Base-by-base conservation (phyloP, 2,113 vertebrate species). In the Fulica atra region DNA sequence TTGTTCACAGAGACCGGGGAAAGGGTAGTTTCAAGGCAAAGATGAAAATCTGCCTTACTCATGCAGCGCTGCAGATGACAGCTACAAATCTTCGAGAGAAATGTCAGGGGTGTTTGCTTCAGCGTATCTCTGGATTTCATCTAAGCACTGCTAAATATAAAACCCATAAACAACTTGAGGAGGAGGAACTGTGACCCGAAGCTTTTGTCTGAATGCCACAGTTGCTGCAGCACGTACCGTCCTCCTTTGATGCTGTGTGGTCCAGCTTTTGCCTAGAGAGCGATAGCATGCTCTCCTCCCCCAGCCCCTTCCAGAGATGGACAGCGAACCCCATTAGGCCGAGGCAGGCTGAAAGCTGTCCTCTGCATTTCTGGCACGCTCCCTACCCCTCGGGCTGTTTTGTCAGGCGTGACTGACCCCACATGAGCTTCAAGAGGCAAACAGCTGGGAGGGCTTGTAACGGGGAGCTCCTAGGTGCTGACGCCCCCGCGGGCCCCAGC, bases 241-340 rank as follows among this genome's bases (percentile, higher is more conserved):
- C 44, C 57, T 63, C 42, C 36, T 85, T 31, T 29, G 60, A 36
- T 10, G 31, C 42, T 35, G 31, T 13, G 68, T 57, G 79, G 48
- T 60, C 33, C 36, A 25, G 44, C 48, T 77, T 65, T 60, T 65
- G 69, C 54, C 21, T 38, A 2, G 7, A 11, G 29, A 8, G 64
- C 11, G 4, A 2, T 4, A 29, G 3, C 5, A 23, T 0, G 0
- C 5, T 19, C 21, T 73, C 23, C 1, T 0, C n/a, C 46, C 44
- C 61, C 51, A 59, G n/a, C 8, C n/a, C 1, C 4, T 46, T 63
- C 51, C 60, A 48, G 48, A 36, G 60, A 11, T 5, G 10, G 36
- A 15, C 59, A 82, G 86, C 73, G 35, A 56, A 16, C 13, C 35
- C 8, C 81, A 4, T 19, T 6, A 48, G 61, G 40, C 76, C 36